These are phyloP conservation scores for Garrulus glandarius DNA, from an alignment of 2,797 vertebrate genomes.

Conservation along the genomic window DNA sequence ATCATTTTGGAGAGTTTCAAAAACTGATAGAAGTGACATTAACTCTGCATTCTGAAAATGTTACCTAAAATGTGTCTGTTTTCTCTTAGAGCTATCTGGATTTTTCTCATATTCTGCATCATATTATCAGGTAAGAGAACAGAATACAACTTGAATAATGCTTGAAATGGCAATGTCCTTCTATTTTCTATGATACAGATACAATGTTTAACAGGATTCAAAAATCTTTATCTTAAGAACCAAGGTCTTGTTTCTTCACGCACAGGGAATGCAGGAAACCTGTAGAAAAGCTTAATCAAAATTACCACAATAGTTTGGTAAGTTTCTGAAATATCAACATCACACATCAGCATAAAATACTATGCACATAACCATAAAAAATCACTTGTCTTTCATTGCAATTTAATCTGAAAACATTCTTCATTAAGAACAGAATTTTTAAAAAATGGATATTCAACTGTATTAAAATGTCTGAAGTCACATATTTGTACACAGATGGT, in stretches of 20 bases:
- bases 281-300: not conserved
- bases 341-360: not conserved
- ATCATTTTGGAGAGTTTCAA: not conserved
- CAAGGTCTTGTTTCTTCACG: accelerated
- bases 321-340: not conserved
- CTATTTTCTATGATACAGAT: not conserved
- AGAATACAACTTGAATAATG: not conserved
- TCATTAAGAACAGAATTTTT: not conserved
- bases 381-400: not conserved
- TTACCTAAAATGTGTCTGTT: not conserved
- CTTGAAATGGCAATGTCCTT: not conserved
- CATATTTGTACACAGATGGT: not conserved
- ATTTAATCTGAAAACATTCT: not conserved
- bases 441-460: not conserved
- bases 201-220: not conserved
- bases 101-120: not conserved
- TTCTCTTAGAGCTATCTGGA: not conserved
- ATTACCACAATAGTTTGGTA: not conserved
- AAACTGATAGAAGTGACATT: not conserved
- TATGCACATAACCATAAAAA: not conserved
- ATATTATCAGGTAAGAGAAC: not conserved
- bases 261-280: not conserved
- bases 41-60: not conserved
- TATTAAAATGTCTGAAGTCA: not conserved
- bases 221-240: not conserved